These are phyloP conservation scores for Thereva nobilitata DNA, from an alignment of 2,888 invertebrate species.

Conservation along the genomic window DNA sequence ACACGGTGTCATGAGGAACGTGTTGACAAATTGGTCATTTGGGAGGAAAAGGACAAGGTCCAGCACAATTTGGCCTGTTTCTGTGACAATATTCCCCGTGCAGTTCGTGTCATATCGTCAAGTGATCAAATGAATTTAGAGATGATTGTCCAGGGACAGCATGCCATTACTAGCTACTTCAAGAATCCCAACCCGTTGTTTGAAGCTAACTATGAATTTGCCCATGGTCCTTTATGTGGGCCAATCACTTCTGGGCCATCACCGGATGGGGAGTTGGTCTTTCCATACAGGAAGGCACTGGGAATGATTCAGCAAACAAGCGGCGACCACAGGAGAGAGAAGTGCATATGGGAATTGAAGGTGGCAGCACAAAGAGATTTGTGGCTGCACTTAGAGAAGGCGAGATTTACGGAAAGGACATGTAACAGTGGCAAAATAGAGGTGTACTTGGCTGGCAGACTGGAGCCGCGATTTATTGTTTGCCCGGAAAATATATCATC, in stretches of 20 bases:
- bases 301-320: conserved; percentile 60
- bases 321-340: conserved; percentile 69
- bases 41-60: conserved; percentile 73
- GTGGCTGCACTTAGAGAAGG: conserved; percentile 85
- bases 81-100: conserved; percentile 67
- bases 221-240: conserved; percentile 86
- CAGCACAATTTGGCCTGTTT: conserved; percentile 74
- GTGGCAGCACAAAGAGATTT: conserved; percentile 83
- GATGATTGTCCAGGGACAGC: conserved; percentile 80
- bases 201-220: conserved; percentile 85
- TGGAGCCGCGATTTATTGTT: conserved; percentile 77
- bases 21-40: conserved; percentile 80
- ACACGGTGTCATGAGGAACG: conserved; percentile 85
- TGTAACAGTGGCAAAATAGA: conserved; percentile 87
- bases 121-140: conserved; percentile 82
- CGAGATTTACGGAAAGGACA: conserved; percentile 80
- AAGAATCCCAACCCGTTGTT: conserved; percentile 83
- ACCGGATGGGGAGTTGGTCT: conserved; percentile 84
- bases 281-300: conserved; percentile 81
- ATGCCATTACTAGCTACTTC: conserved; percentile 85
- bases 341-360: conserved; percentile 81
- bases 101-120: conserved; percentile 73
- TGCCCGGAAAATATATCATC: conserved; percentile 86
- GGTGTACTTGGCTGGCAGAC: conserved; percentile 72
- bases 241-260: conserved; percentile 78